Percentiles rank a stretch among this genome's conserved stretches.
Conservation (phyloP, 2,113 vertebrate genomes). For the Probosciger aterrimus region DNA sequence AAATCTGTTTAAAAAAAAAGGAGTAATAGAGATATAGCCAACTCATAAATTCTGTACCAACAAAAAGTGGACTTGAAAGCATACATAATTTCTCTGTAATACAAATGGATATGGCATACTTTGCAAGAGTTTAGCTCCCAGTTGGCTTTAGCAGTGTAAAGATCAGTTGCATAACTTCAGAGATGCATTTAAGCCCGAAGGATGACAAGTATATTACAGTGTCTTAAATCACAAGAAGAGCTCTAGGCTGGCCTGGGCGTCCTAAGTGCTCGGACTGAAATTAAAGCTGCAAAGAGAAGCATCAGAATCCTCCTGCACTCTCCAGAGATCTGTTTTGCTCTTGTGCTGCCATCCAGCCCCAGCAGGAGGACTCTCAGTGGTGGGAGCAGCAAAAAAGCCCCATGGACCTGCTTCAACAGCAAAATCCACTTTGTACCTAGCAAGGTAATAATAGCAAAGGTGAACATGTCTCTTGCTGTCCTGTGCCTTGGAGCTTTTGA, state of each 20-base stretch:
- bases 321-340: background rate
- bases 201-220: constrained; percentile 33
- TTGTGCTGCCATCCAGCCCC: background rate
- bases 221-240: constrained; percentile 20
- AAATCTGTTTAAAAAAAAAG: constrained; percentile 12
- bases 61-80: constrained; percentile 34
- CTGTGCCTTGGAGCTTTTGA: background rate
- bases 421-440: background rate
- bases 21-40: background rate
- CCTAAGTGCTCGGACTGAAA: constrained; percentile 41
- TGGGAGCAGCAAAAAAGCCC: background rate
- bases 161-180: constrained; percentile 47
- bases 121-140: constrained; percentile 16
- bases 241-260: background rate
- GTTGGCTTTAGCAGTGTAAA: constrained; percentile 40
- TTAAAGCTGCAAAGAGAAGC: constrained; percentile 16
- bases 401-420: accelerated
- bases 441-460: background rate
- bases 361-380: background rate
- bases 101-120: constrained; percentile 26
- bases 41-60: background rate
- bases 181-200: constrained; percentile 1
- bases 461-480: background rate
- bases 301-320: background rate
- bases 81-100: constrained; percentile 17